Evolutionary conservation across 2,888 invertebrate species (phyloP), one percentile per base, ranked within the genome.

Genomic region (Lymantria monacha): DNA sequence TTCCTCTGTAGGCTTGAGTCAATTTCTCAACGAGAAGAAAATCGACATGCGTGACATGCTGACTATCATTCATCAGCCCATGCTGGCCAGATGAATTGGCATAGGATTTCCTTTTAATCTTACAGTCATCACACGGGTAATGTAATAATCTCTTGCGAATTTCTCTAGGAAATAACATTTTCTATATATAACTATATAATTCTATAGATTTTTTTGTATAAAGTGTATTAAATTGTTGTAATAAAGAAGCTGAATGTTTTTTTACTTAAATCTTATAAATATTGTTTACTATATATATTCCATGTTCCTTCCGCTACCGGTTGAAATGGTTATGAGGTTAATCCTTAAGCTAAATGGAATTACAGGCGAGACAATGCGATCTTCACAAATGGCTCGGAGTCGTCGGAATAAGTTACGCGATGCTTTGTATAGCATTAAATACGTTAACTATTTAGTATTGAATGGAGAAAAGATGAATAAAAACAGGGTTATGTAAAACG

Each of bases 341-440:
- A 54, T 15, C 49, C 50, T 57, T 64, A 60, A 63, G 57, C 52
- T 57, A 54, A 62, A 61, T 54, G 53, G 54, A 48, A 61, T 62
- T 57, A 64, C 59, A 61, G 49, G 48, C 50, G 54, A 51, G 59
- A 54, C 57, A 61, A 64, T 51, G 46, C 41, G 52, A 52, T 61
- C 47, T 15, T 33, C 48, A 54, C 52, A 52, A 62, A 62, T 49
- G 53, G 61, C 49, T 57, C 44, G 43, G 47, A 54, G 57, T 30
- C 33, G 42, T 46, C 44, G 44, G 36, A 46, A 47, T 40, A 46
- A 49, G 47, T 41, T 51, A 50, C 52, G 48, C 13, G 42, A 8
- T 61, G 61, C 57, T 61, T 60, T 60, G 45, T 49, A 51, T 53
- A 47, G 49, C n/a, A 31, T 30, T 40, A 40, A 50, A 42, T 40